These are phyloP conservation scores for Cerastis rubricosa DNA, from an alignment of 2,888 invertebrate species.

Conservation along the genomic window DNA sequence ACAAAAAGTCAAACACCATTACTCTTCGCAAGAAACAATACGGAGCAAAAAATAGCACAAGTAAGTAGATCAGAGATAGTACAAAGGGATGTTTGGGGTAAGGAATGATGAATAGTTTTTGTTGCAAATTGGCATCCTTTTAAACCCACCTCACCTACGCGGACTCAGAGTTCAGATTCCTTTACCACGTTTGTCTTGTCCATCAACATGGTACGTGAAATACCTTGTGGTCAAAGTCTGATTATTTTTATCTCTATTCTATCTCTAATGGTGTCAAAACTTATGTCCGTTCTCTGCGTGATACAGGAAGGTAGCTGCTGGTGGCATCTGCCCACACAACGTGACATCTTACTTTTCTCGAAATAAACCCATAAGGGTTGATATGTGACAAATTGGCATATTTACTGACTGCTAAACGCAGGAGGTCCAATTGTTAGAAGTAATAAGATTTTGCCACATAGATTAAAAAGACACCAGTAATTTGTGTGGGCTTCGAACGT, in stretches of 20 bases:
- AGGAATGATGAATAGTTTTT: conserved; percentile 84
- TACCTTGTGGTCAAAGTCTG: conserved; percentile 85
- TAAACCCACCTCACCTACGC: conserved; percentile 21
- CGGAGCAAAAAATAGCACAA: conserved; percentile 82
- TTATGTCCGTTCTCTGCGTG: conserved; percentile 88
- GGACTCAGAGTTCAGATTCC: conserved; percentile 62
- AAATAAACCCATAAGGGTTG: conserved; percentile 79
- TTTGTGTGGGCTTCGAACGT: conserved; percentile 69
- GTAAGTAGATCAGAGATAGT: conserved; percentile 89
- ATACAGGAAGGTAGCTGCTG: conserved; percentile 87
- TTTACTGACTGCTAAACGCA: conserved; percentile 75
- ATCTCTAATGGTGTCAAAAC: conserved; percentile 89
- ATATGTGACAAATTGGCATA: conserved; percentile 84
- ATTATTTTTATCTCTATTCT: conserved; percentile 86
- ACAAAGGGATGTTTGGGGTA: conserved; percentile 83
- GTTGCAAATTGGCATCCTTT: conserved; percentile 64
- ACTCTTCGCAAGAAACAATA: conserved; percentile 83
- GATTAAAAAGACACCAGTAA: conserved; percentile 67
- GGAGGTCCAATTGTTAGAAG: conserved; percentile 83
- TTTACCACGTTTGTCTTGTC: conserved; percentile 40
- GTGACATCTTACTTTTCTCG: conserved; percentile 84
- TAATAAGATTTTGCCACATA: conserved; percentile 74
- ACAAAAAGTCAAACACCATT: conserved; percentile 85
- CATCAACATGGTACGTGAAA: conserved; percentile 63
- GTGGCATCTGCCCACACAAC: conserved; percentile 86